These are phyloP conservation scores for Tyrophagus putrescentiae DNA, from an alignment of 1,140 invertebrate species.

Conservation along the genomic window DNA sequence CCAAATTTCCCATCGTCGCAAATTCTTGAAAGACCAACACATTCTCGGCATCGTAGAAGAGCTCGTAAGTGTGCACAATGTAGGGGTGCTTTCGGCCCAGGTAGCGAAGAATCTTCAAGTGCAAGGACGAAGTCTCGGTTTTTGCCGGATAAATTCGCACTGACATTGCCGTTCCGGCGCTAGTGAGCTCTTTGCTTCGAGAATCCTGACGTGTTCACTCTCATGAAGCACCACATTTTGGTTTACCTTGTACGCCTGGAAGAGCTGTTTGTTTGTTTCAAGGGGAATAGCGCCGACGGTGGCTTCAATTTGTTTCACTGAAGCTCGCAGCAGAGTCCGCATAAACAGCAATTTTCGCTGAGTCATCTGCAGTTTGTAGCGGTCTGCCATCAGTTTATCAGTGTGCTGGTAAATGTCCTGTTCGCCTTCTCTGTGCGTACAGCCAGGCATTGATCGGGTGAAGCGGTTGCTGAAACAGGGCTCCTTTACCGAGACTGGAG, in stretches of 20 bases:
- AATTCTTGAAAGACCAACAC: constrained; percentile 15
- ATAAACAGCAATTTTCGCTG: constrained; percentile 8
- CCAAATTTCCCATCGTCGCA: neutral
- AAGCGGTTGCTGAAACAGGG: too few relatives aligned
- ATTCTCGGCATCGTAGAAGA: constrained; percentile 10
- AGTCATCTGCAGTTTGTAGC: neutral
- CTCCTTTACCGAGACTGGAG: neutral
- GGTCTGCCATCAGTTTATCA: neutral
- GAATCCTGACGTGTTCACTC: too few relatives aligned
- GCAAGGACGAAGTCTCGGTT: neutral
- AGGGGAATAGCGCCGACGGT: neutral
- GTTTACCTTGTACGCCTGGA: neutral
- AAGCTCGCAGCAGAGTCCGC: constrained; percentile 1
- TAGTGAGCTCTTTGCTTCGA: neutral
- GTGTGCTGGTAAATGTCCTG: neutral
- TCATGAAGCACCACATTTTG: neutral
- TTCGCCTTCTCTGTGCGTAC: neutral
- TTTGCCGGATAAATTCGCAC: neutral
- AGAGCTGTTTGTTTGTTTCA: neutral
- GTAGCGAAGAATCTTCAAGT: constrained; percentile 8
- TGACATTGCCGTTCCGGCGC: neutral
- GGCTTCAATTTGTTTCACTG: neutral
- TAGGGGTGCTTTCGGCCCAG: constrained; percentile 14
- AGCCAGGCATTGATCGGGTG: constrained; percentile 5
- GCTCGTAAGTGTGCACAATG: constrained; percentile 11